phyloP scores from a whole-genome alignment of 30 jellyfish, hydroid and myxozoan species.

The Chrysaora quinquecirrha region DNA sequence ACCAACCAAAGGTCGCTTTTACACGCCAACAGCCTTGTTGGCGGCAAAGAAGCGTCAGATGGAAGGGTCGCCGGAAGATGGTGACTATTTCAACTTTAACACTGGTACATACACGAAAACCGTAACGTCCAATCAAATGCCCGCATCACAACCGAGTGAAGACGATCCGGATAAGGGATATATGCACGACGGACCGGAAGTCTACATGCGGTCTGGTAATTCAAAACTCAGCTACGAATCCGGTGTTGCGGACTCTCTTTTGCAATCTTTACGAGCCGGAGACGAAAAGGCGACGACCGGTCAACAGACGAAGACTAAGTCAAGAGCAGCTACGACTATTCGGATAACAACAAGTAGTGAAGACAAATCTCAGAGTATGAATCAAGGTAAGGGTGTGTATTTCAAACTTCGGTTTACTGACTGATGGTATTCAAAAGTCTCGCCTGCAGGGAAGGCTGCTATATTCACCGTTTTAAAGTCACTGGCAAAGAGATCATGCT shows the following conservation, averaged over 20 bases:
- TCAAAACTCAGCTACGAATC: constrained; percentile 24
- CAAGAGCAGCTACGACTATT: constrained; percentile 38
- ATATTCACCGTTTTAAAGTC: too few relatives aligned
- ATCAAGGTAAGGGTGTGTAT: too few relatives aligned
- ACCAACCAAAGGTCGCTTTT: constrained; percentile 52
- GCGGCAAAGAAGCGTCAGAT: constrained; percentile 58
- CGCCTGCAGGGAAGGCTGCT: too few relatives aligned
- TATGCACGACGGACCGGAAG: constrained; percentile 76
- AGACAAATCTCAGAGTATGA: not conserved
- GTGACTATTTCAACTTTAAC: constrained; percentile 7
- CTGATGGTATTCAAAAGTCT: too few relatives aligned
- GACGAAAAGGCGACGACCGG: not conserved
- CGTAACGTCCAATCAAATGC: not conserved
- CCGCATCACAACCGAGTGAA: constrained; percentile 25
- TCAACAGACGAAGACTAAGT: constrained; percentile 11
- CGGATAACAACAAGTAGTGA: constrained; percentile 8
- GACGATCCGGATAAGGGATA: constrained; percentile 52
- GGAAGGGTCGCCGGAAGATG: constrained; percentile 61
- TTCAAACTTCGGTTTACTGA: too few relatives aligned
- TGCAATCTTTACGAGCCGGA: constrained; percentile 41
- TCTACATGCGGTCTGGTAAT: constrained; percentile 36
- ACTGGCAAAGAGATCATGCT: too few relatives aligned
- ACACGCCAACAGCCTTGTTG: constrained; percentile 65
- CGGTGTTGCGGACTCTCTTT: constrained; percentile 56
- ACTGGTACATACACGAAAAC: constrained; percentile 6